These are phyloP conservation scores for Drosophila lowei DNA, from an alignment of 1,140 invertebrate species.

Conservation along the genomic window DNA sequence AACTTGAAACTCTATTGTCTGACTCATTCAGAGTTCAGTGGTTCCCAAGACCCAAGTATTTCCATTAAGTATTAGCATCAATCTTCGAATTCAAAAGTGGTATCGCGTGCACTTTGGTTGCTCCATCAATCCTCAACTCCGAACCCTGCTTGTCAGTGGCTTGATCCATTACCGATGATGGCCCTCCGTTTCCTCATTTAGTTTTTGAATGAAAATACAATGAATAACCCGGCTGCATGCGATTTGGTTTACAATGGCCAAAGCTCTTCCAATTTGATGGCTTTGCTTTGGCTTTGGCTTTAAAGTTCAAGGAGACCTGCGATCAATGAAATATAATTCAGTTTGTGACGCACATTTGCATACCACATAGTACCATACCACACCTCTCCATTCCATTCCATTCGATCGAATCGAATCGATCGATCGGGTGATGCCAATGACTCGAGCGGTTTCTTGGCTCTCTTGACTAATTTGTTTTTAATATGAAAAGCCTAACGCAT, in stretches of 20 bases:
- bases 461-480: constrained; percentile 70
- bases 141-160: no score
- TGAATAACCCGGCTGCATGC: constrained; percentile 25
- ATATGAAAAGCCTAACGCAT: constrained; percentile 51
- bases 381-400: constrained; percentile 9
- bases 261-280: constrained; percentile 41
- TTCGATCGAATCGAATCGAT: no score
- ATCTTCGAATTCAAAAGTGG: no score
- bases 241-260: constrained; percentile 31
- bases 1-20: no score
- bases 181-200: no score
- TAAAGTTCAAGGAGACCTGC: constrained; percentile 71
- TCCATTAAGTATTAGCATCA: no score
- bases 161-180: no score
- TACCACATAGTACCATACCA: constrained; percentile 5
- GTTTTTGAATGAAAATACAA: neutral
- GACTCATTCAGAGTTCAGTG: no score
- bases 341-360: constrained; percentile 14
- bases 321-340: constrained; percentile 49
- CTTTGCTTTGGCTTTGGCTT: constrained; percentile 38
- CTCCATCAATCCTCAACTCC: no score
- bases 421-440: neutral
- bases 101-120: no score
- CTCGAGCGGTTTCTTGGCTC: constrained; percentile 18
- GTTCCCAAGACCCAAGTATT: no score